Conservation (phyloP, 2,113 vertebrate genomes). For the Gavia stellata region DNA sequence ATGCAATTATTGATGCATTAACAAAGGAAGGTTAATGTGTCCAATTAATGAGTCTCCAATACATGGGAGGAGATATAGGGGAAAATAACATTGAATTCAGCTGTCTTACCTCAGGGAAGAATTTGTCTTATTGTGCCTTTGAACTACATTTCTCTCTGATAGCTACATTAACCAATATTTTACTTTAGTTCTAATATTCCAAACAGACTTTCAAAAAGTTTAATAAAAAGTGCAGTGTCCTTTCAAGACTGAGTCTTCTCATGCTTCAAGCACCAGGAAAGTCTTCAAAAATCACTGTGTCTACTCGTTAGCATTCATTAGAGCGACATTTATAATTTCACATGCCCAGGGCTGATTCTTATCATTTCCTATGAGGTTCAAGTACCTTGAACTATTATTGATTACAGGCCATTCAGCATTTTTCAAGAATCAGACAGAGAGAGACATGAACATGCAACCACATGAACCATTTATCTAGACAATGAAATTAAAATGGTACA, state of each 20-base stretch:
- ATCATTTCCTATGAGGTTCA: background rate
- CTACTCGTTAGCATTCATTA: background rate
- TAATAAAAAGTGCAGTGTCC: background rate
- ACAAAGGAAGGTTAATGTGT: no score
- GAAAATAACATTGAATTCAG: background rate
- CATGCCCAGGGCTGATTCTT: background rate
- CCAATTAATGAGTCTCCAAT: background rate
- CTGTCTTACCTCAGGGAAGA: background rate
- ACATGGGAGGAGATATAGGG: background rate
- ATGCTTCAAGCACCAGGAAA: background rate
- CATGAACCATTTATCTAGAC: background rate
- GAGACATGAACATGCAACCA: background rate
- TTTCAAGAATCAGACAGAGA: background rate
- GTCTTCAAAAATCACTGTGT: background rate
- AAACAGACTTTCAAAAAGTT: background rate
- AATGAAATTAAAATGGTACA: background rate
- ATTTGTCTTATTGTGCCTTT: background rate
- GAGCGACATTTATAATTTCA: background rate
- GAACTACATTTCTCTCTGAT: background rate
- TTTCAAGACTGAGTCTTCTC: background rate
- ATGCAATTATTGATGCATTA: background rate
- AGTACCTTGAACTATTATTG: background rate
- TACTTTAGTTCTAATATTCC: background rate
- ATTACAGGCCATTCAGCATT: background rate
- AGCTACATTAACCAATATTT: background rate